These are phyloP conservation scores for Thereva nobilitata DNA, from an alignment of 2,888 invertebrate genomes.

Conservation along the genomic window DNA sequence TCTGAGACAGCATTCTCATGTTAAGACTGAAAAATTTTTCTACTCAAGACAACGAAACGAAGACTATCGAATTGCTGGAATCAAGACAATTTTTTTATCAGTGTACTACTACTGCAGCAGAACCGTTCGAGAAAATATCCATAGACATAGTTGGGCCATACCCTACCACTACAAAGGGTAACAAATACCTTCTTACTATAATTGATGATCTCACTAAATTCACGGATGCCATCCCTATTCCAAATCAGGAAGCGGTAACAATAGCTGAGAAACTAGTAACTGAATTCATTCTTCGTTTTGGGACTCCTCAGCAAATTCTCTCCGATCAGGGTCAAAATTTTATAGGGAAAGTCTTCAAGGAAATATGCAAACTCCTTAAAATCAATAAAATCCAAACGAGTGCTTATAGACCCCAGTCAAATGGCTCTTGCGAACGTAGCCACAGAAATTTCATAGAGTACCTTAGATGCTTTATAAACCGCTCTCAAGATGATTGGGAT, in stretches of 20 bases:
- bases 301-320: neutral
- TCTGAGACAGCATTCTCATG: too few relatives aligned
- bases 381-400: conserved; percentile 11
- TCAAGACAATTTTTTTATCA: too few relatives aligned
- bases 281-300: neutral
- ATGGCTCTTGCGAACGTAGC: conserved; percentile 7
- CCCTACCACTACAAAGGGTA: conserved; percentile 42
- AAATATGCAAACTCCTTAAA: conserved; percentile 9
- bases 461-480: neutral
- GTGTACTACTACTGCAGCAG: conserved; percentile 45
- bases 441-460: conserved; percentile 6
- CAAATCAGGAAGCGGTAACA: conserved; percentile 48
- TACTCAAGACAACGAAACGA: too few relatives aligned
- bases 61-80: too few relatives aligned
- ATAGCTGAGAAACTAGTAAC: conserved; percentile 45
- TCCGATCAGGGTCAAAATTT: conserved; percentile 1
- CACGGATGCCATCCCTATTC: conserved; percentile 45
- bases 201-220: conserved; percentile 48
- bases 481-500: too few relatives aligned
- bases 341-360: neutral
- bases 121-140: conserved; percentile 47
- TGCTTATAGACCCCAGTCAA: conserved; percentile 15
- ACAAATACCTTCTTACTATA: conserved; percentile 46
- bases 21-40: too few relatives aligned
- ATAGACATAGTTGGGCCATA: conserved; percentile 49